Evolutionary conservation across 2,888 invertebrate species (phyloP), one percentile per base, ranked within the genome.

Genomic region (Morinoia aosen): DNA sequence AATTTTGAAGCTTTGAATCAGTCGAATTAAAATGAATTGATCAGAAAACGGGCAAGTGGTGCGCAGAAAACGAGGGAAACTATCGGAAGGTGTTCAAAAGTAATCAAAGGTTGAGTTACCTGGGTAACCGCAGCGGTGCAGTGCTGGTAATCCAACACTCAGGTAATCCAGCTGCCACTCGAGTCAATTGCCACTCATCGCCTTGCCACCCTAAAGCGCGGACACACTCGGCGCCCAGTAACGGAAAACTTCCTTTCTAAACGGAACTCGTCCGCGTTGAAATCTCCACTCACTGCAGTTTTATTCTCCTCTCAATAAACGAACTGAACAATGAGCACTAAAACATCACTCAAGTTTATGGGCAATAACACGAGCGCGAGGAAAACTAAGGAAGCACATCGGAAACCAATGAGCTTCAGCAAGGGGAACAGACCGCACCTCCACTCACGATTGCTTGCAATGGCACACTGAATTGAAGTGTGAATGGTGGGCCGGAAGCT

Each of bases 171-270:
- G 8, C 10, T 33, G 16, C 19, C 10, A 33, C 8, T 33, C 2
- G 25, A 2, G 76, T 33, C 19, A 33, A 16, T 33, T 33, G 25
- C 25, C 10, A 25, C 10, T 76, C 16, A 33, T 10, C 7, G 25
- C 19, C 76, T 19, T 76, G 76, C 16, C 25, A 16, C 10, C 25
- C 33, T 76, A 19, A 19, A 76, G 25, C 76, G 25, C 25, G 33
- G 76, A 76, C 19, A 76, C 25, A 2, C 25, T 16, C 25, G 25
- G 25, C 33, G 25, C 16, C 76, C 33, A 33, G 25, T 61, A 76
- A 76, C 76, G 76, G 76, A 76, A 76, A 76, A 25, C 76, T 76
- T 76, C 76, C 76, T 76, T 76, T 76, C 76, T 76, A 76, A 76
- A 25, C 33, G 76, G 25, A 76, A 33, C 33, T 12, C 76, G 76